phyloP scores from a whole-genome alignment of 2,888 invertebrate species.

The Caenorhabditis macrosperma region DNA sequence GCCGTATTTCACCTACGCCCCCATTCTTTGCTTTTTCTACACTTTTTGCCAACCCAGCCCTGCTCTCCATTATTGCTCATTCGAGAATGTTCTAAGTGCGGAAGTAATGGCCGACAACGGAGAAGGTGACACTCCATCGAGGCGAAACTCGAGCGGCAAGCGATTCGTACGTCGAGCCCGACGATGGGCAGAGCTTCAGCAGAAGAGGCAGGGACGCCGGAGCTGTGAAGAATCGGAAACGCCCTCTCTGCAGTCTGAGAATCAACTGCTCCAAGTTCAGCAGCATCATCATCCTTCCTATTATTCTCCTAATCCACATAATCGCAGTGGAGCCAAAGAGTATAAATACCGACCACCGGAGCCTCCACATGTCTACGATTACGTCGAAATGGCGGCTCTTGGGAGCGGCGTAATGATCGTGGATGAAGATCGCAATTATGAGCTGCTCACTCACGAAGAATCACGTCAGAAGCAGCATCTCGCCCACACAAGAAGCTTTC shows the following conservation, averaged over 20 bases:
- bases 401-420: slow-evolving; percentile 41
- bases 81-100: slow-evolving; percentile 30
- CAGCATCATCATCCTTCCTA: neutral
- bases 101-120: slow-evolving; percentile 30
- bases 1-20: slow-evolving; percentile 6
- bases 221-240: slow-evolving; percentile 22
- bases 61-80: neutral
- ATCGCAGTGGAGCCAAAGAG: slow-evolving; percentile 1
- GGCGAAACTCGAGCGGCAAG: slow-evolving; percentile 84
- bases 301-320: slow-evolving; percentile 5
- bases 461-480: slow-evolving; percentile 21
- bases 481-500: slow-evolving; percentile 43
- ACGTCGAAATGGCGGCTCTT: slow-evolving; percentile 55
- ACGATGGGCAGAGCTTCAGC: slow-evolving; percentile 72
- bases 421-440: slow-evolving; percentile 38
- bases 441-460: slow-evolving; percentile 19
- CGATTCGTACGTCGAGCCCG: slow-evolving; percentile 76
- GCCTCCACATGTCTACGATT: slow-evolving; percentile 55
- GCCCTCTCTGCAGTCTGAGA: neutral
- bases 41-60: neutral
- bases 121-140: slow-evolving; percentile 32
- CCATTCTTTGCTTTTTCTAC: neutral
- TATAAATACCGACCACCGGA: slow-evolving; percentile 45
- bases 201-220: slow-evolving; percentile 54
- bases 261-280: neutral